Base-by-base conservation (phyloP, 2,113 vertebrate genomes). In the Nycticebus coucang region DNA sequence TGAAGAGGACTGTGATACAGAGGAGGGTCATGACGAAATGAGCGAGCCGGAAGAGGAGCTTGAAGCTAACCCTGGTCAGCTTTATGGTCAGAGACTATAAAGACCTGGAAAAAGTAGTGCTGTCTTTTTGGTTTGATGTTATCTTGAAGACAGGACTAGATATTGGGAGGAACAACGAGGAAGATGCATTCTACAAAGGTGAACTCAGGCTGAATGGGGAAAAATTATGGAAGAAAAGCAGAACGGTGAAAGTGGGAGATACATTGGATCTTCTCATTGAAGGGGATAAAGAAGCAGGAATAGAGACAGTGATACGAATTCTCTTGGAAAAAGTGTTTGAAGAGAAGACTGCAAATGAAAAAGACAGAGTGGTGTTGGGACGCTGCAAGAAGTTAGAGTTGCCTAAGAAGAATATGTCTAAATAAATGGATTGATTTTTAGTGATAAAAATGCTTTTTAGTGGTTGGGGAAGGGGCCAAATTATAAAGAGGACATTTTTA, bases 161-260 rank as follows among this genome's bases (percentile, higher is more conserved):
- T 93, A 84, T 99, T 35, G 98, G 99, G 66, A 99, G 99, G 96
- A 99, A 99, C 98, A 99, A 99, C 99, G 98, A 99, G 95, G 99
- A 99, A 98, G 99, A 99, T 95, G 99, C 99, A 22, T 99, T 99
- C 98, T 99, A 99, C 97, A 98, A 98, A 95, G 98, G 98, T 98
- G 99, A 99, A 88, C 99, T 99, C 96, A 98, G 99, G 96, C 98
- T 99, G 93, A 99, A 99, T 28, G 99, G 99, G 97, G 99, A 99
- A 93, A 99, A 98, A 77, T 98, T 99, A 0, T 99, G 99, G 97
- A 99, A 99, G 98, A 99, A 99, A 98, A 99, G 99, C 97, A 99
- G 99, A 99, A 98, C 98, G 96, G 99, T 99, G 97, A 98, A 99
- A 98, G 98, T 98, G 33, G 99, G 99, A 82, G 99, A 99, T 96